A percentile compares a stretch with the other conserved stretches of the same genome.
phyloP scores from a whole-genome alignment of 2,797 vertebrate genomes.

The Babyrousa celebensis region DNA sequence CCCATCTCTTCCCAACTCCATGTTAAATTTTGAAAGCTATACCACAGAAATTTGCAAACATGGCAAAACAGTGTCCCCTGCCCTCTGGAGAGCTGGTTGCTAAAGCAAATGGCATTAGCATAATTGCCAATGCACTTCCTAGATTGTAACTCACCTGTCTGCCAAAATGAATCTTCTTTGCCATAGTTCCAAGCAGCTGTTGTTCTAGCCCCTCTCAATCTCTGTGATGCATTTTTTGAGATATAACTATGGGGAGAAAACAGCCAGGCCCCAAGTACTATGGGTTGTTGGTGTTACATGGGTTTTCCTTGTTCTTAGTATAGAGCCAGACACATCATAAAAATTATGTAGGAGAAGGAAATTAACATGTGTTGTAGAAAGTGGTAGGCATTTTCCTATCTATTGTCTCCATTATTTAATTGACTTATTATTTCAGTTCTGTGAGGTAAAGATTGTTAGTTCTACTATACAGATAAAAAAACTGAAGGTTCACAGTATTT shows the following conservation, averaged over 20 bases:
- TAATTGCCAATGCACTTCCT: not conserved
- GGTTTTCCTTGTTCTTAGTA: not conserved
- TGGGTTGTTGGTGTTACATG: not conserved
- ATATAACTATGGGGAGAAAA: not conserved
- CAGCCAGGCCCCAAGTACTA: not conserved
- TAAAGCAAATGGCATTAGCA: not conserved
- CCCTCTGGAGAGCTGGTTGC: not conserved
- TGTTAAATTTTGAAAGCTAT: constrained; percentile 29
- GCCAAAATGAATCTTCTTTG: not conserved
- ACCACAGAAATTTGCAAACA: not conserved
- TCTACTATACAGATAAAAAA: not conserved
- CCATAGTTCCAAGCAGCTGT: not conserved
- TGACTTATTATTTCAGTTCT: not conserved
- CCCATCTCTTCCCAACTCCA: not conserved
- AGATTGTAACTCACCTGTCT: not conserved
- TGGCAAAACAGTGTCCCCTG: not conserved
- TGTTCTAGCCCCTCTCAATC: constrained; percentile 12
- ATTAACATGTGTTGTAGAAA: constrained; percentile 3
- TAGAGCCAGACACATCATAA: not conserved
- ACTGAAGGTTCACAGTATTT: not conserved
- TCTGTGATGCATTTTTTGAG: not conserved
- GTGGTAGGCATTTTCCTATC: not conserved
- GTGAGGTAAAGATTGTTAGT: not conserved
- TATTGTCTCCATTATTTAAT: not conserved
- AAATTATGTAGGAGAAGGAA: not conserved